Percentiles rank a stretch among this genome's conserved stretches.
Conservation (phyloP, 1,140 invertebrate species). For the Proales similis region DNA sequence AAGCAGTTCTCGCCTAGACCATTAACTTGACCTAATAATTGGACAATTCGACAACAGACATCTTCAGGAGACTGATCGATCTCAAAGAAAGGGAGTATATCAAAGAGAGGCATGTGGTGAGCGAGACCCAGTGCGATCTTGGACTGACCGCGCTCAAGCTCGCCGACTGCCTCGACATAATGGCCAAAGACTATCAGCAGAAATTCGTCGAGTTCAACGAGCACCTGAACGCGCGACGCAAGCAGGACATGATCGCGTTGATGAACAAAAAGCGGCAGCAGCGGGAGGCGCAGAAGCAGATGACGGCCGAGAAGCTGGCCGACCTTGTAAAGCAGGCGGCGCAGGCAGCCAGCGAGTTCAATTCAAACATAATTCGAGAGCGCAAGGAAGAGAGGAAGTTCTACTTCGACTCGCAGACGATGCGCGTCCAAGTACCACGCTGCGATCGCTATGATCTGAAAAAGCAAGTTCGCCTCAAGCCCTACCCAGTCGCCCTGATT, state of each 20-base stretch:
- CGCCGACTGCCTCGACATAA: slow-evolving; percentile 83
- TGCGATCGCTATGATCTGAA: background rate
- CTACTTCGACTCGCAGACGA: slow-evolving; percentile 56
- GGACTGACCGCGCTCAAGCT: slow-evolving; percentile 81
- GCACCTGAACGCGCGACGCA: slow-evolving; percentile 47
- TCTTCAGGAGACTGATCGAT: slow-evolving; percentile 72
- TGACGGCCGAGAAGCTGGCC: slow-evolving; percentile 51
- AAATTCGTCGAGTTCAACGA: slow-evolving; percentile 66
- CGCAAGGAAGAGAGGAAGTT: slow-evolving; percentile 61
- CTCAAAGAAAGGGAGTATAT: slow-evolving; percentile 82
- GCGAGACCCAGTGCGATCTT: slow-evolving; percentile 82
- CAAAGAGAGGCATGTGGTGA: slow-evolving; percentile 71
- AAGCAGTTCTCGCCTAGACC: background rate
- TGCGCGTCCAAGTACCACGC: slow-evolving; percentile 42
- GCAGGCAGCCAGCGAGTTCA: slow-evolving; percentile 78
- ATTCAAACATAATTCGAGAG: slow-evolving; percentile 71
- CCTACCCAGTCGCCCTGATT: slow-evolving; percentile 79
- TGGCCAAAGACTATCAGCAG: slow-evolving; percentile 84
- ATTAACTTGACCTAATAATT: slow-evolving; percentile 12
- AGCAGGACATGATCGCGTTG: slow-evolving; percentile 55
- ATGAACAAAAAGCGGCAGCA: slow-evolving; percentile 8
- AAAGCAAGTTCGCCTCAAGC: background rate
- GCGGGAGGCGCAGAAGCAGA: background rate
- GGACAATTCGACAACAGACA: slow-evolving; percentile 55
- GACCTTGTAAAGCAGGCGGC: slow-evolving; percentile 75